Evolutionary conservation across 1,140 invertebrate species (phyloP).

Genomic region (Propsilocerus akamusi): DNA sequence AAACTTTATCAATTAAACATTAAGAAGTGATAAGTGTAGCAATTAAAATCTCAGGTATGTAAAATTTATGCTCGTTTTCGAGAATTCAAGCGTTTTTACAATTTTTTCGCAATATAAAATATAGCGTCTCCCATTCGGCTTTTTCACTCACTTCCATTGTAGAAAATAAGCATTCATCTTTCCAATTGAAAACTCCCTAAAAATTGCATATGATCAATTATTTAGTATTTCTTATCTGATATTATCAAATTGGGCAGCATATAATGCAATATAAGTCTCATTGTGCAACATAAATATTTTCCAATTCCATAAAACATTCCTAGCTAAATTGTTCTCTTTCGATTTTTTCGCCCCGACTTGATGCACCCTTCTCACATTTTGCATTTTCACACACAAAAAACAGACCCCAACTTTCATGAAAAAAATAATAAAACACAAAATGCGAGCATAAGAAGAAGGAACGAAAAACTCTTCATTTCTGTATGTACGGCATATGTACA

Average conservation of each 20-base stretch:
- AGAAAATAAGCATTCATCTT: not conserved
- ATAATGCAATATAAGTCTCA: too few relatives aligned
- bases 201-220: slow-evolving; percentile 2
- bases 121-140: not conserved
- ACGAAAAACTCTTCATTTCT: too few relatives aligned
- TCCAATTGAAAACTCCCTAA: slow-evolving; percentile 2
- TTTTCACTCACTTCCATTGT: slow-evolving; percentile 1
- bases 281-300: too few relatives aligned
- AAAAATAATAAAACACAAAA: not conserved
- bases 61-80: not conserved
- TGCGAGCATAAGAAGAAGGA: not conserved
- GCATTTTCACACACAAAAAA: slow-evolving; percentile 1
- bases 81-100: not conserved
- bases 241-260: too few relatives aligned
- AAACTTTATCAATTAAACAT: not conserved
- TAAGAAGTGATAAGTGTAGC: not conserved
- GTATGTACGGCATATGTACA: not conserved
- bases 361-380: slow-evolving; percentile 1
- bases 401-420: slow-evolving; percentile 4
- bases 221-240: too few relatives aligned
- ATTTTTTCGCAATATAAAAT: not conserved
- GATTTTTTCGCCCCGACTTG: not conserved
- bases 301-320: too few relatives aligned
- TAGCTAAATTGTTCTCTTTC: too few relatives aligned
- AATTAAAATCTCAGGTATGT: not conserved